Percentiles rank a stretch among this genome's conserved stretches.
Evolutionary conservation across 1,140 invertebrate genomes (phyloP).

Genomic region (Stegodyphus dumicola): DNA sequence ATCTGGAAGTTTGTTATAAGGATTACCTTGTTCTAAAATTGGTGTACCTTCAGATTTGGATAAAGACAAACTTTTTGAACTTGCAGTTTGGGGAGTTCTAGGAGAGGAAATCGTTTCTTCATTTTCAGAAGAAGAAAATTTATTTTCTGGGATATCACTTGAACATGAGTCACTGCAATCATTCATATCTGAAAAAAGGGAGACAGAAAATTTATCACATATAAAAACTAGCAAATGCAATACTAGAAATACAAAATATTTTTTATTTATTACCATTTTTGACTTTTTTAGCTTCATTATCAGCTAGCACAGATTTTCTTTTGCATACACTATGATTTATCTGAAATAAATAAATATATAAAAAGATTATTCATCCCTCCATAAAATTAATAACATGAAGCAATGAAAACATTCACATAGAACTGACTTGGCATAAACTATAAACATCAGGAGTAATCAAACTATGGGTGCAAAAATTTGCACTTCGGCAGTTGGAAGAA

Average conservation of each 20-base stretch:
- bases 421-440: too few species aligned
- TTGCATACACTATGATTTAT: not conserved
- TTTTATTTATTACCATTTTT: constrained; percentile 3
- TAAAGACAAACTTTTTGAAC: constrained; percentile 65
- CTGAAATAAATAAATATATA: too few species aligned
- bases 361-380: too few species aligned
- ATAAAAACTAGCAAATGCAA: not conserved
- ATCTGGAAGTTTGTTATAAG: constrained; percentile 76
- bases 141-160: not conserved
- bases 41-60: constrained; percentile 80
- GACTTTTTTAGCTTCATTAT: constrained; percentile 11
- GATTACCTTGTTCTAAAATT: constrained; percentile 76
- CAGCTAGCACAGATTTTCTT: not conserved
- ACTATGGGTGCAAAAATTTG: too few species aligned
- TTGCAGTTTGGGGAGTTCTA: constrained; percentile 4
- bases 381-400: too few species aligned
- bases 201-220: not conserved
- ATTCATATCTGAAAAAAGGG: constrained; percentile 18
- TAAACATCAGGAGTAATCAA: too few species aligned
- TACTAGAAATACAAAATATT: not conserved
- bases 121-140: not conserved
- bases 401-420: too few species aligned
- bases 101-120: not conserved
- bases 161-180: constrained; percentile 9
- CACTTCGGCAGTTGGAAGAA: too few species aligned